These are phyloP conservation scores for Clavelina lepadiformis DNA, from an alignment of 23 tunicate genomes.

Conservation along the genomic window DNA sequence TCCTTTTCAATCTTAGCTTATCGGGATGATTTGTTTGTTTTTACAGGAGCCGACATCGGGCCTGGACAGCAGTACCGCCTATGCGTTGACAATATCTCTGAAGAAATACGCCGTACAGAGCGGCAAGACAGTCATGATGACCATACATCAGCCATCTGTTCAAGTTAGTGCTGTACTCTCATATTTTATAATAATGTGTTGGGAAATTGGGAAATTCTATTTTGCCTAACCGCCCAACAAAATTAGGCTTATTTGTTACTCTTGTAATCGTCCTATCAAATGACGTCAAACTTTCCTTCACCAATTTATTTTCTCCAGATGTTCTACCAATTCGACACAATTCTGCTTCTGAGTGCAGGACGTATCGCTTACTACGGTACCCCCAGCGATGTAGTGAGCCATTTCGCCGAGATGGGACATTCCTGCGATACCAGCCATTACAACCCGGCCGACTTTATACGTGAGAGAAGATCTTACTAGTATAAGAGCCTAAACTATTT, in stretches of 20 bases:
- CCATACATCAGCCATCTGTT: slow-evolving; percentile 82
- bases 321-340: slow-evolving; percentile 78
- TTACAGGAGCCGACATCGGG: slow-evolving; percentile 91
- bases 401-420: slow-evolving; percentile 60
- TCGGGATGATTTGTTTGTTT: neutral
- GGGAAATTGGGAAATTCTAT: too few relatives aligned
- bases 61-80: slow-evolving; percentile 86
- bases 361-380: slow-evolving; percentile 78
- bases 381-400: slow-evolving; percentile 57
- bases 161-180: too few relatives aligned
- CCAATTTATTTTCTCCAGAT: slow-evolving; percentile 42
- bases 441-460: slow-evolving; percentile 92
- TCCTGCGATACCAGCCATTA: slow-evolving; percentile 56
- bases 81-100: slow-evolving; percentile 54
- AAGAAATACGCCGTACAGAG: slow-evolving; percentile 70
- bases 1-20: too few relatives aligned
- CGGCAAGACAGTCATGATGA: slow-evolving; percentile 84
- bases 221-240: too few relatives aligned
- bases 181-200: too few relatives aligned
- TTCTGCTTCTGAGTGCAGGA: slow-evolving; percentile 63
- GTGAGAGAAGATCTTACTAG: slow-evolving; percentile 26
- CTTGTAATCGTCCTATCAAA: too few relatives aligned
- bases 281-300: too few relatives aligned
- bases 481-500: too few relatives aligned
- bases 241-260: too few relatives aligned